A percentile compares a stretch with the other conserved stretches of the same genome.
Conservation (phyloP, 2,113 vertebrate species). For the Archilochus colubris region DNA sequence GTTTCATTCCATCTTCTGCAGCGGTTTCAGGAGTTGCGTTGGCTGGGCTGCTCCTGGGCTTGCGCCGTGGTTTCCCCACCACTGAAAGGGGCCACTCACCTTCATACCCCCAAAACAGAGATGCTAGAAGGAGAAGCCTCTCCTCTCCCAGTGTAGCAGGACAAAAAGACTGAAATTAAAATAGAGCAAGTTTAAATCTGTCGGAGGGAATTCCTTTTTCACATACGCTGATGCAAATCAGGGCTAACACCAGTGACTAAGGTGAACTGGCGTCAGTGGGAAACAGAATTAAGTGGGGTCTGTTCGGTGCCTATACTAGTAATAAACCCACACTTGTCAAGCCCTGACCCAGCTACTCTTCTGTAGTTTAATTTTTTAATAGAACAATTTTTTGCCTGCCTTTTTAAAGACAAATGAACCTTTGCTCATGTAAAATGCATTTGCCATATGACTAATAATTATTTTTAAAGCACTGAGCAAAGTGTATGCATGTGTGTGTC, state of each 20-base stretch:
- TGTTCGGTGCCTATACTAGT: not conserved
- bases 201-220: conserved; percentile 38
- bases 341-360: not conserved
- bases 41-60: not conserved
- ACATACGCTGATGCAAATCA: not conserved
- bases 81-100: not conserved
- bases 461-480: conserved; percentile 16
- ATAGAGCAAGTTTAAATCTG: conserved; percentile 42
- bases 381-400: not conserved
- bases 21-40: not conserved
- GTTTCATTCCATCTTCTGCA: not conserved
- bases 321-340: not conserved
- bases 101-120: not conserved
- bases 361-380: conserved; percentile 22
- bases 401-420: conserved; percentile 17
- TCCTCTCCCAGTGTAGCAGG: not conserved
- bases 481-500: not conserved
- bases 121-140: not conserved
- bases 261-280: conserved; percentile 43
- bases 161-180: conserved; percentile 17
- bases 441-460: conserved; percentile 24
- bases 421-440: conserved; percentile 22
- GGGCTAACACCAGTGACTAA: conserved; percentile 22
- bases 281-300: conserved; percentile 30
- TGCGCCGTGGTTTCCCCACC: not conserved